Base-by-base conservation (phyloP, 1,140 invertebrate genomes). In the Listronotus oregonensis region DNA sequence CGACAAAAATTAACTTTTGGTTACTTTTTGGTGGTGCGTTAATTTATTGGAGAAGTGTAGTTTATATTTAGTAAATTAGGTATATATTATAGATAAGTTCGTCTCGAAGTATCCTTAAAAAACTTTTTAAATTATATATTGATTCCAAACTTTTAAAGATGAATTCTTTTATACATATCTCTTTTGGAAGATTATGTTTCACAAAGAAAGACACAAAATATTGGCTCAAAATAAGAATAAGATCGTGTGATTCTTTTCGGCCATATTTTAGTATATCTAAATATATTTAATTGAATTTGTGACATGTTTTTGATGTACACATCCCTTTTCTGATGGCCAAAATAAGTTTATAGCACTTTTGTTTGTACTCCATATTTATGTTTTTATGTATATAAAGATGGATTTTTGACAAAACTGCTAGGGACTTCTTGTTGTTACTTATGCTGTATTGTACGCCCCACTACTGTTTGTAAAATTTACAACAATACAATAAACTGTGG, bases 391-490 rank as follows among this genome's bases (percentile, higher is more conserved):
- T 18, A 57, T 51, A 63, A 54, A 55, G 32, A 18, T 59, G 27
- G 39, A 27, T 42, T 52, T 12, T 14, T 14, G 21, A n/a, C 15
- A 59, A 50, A 59, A 59, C 18, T 31, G 46, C 34, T 46, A 40
- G 14, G 32, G 15, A 37, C 64, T 43, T 44, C 17, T 52, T 40
- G 40, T 66, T 66, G 64, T 66, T 66, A 66, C 52, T 59, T 66
- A 59, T 66, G 50, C 57, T 64, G 40, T 40, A 59, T 18, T 52
- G 39, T 59, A 59, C 37, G 64, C 49, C 56, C 51, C 46, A 55
- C 42, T 52, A 59, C 15, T 70, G 71, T 74, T 75, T 75, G 74
- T 75, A 74, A 74, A 69, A 68, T 73, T 73, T 69, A 73, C 68
- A 70, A 55, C 14, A 52, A 74, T 73, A 64, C 49, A 66, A 75